Evolutionary conservation across 2,888 invertebrate genomes (phyloP).

Genomic region (Sialis lutaria): DNA sequence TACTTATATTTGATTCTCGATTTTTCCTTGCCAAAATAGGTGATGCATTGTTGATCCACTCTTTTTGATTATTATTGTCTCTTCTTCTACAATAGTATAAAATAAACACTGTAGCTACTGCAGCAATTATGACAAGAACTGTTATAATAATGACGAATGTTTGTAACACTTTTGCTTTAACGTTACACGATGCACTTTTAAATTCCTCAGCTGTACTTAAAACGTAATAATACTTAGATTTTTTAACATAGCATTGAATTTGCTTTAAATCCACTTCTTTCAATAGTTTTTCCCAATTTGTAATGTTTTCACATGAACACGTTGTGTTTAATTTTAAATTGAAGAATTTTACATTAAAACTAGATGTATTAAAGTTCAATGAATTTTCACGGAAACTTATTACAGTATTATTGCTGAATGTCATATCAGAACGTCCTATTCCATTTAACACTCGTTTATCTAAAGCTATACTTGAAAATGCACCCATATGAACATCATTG

Average conservation of each 20-base stretch:
- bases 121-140: constrained; percentile 25
- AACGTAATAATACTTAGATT: constrained; percentile 11
- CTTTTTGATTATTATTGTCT: constrained; percentile 21
- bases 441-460: constrained; percentile 28
- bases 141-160: constrained; percentile 26
- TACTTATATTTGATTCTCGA: constrained; percentile 11
- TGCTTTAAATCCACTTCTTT: constrained; percentile 14
- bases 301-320: constrained; percentile 33
- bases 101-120: constrained; percentile 21
- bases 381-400: constrained; percentile 35
- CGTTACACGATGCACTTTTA: constrained; percentile 14
- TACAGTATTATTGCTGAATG: constrained; percentile 47
- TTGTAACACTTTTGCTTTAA: constrained; percentile 17
- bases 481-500: constrained; percentile 34
- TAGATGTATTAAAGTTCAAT: constrained; percentile 35
- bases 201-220: constrained; percentile 17
- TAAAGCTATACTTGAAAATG: constrained; percentile 40
- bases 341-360: constrained; percentile 36
- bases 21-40: constrained; percentile 20
- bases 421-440: constrained; percentile 30
- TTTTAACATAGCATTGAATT: constrained; percentile 18
- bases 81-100: constrained; percentile 22
- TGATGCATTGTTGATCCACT: constrained; percentile 21
- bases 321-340: constrained; percentile 37
- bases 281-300: constrained; percentile 12